Evolutionary conservation across 2,888 invertebrate genomes (phyloP), one percentile per base, ranked within the genome.

Genomic region (Sesia bembeciformis): DNA sequence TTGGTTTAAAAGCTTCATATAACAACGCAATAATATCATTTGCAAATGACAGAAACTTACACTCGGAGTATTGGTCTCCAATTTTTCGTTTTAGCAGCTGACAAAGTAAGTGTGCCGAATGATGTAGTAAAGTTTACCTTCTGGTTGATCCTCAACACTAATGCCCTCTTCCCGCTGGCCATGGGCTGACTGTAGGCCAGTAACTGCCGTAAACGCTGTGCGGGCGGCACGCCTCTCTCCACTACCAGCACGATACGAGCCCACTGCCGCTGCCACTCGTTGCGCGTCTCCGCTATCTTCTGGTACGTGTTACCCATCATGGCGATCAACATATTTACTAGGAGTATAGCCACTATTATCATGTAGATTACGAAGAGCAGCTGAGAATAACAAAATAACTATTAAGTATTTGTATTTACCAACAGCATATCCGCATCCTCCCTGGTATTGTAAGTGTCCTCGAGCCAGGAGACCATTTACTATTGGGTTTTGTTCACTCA

Each of bases 281-380:
- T 98, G 63, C 97, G 92, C 0, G 98, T 98, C 84, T 98, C 97
- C 0, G 97, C 97, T 65, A 99, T 98, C 87, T 98, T 97, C 80
- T 98, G 97, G 78, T 99, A 99, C 3, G 99, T 99, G 81, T 98
- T 98, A 0, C 98, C 99, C 99, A 99, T 99, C 98, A 99, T 99
- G 60, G 98, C 98, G 72, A 99, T 99, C 82, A 99, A 91, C 97
- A 99, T 97, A 91, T 99, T 99, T 53, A 99, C 97, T 56, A 99
- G 90, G 41, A 99, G 89, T 57, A 99, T 95, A 0, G 97, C 97
- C 38, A 98, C 99, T 76, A 98, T 95, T 56, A 95, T 96, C 97
- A 99, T 99, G 85, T 97, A 99, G 42, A 98, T 91, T n/a, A 98
- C 95, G 84, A 99, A 99, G 7, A 98, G 90, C 8, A 95, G 88